Base-by-base conservation (phyloP, 2,797 vertebrate species). In the Onychomys torridus region DNA sequence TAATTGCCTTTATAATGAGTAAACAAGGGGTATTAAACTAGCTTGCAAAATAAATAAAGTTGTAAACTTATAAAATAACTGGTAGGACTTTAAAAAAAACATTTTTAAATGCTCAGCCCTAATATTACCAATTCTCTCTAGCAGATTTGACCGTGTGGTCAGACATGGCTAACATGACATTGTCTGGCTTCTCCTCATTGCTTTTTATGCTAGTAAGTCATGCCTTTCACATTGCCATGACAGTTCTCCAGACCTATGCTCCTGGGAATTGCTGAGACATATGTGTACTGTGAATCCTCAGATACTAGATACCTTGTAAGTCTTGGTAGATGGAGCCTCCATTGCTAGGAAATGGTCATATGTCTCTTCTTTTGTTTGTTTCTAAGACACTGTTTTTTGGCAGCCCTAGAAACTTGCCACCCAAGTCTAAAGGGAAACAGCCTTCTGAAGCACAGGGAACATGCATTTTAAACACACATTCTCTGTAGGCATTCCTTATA, bases 301-400 rank as follows among this genome's bases (percentile, higher is more conserved):
- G 29, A 79, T 0, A 8, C 19, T 27, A 5, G 3, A 59, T 23
- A 73, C 63, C 57, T 34, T 92, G 23, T 27, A 0, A 19, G 19
- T 5, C 0, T 37, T 23, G 8, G 40, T 37, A 81, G 34, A 55
- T 8, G 55, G 25, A n/a, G 6, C 5, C 8, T 88, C 29, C 6
- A 0, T 49, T 4, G n/a, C 43, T 1, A 12, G 13, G 4, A 2
- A 6, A 8, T 40, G 21, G n/a, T n/a, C 73, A 13, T 37, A 59
- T 81, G 12, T 37, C 23, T 40, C 6, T 25, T n/a, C 19, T 27
- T 49, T 5, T 71, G 57, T 55, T 46, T 29, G 19, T 81, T 93
- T 84, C 34, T 52, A 93, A 57, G 29, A 43, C 46, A 67, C 27
- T 57, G 34, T 0, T 2, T 75, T 75, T 90, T 25, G 8, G 61